phyloP scores from a whole-genome alignment of 2,113 vertebrate genomes.

The Eurypyga helias region DNA sequence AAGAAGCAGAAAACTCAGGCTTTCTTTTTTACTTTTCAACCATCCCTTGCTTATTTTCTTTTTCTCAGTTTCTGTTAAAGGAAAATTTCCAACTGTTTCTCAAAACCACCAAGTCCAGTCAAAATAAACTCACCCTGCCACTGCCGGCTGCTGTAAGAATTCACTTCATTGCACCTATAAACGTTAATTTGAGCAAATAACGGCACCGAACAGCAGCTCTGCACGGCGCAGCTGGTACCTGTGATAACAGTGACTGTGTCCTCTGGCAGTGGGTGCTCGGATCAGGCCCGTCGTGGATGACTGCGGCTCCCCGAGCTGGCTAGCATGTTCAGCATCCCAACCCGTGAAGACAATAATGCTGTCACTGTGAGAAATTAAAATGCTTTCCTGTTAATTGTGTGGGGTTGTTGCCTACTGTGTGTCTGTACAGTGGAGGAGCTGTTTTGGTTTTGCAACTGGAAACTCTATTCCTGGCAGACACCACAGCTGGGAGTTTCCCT shows the following conservation, averaged over 20 bases:
- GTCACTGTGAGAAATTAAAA: background rate
- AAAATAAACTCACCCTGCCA: background rate
- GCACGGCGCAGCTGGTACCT: fast-evolving
- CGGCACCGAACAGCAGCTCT: fast-evolving
- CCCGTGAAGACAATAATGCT: fast-evolving
- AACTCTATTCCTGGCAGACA: background rate
- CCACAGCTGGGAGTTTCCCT: background rate
- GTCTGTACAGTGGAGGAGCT: background rate
- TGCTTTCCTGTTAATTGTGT: background rate
- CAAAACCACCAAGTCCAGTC: background rate
- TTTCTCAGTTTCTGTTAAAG: background rate
- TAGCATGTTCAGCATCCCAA: background rate
- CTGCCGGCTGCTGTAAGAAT: background rate
- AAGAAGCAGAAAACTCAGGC: background rate
- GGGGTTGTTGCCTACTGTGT: background rate
- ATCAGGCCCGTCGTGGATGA: background rate
- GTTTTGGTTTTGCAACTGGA: background rate
- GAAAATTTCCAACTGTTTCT: background rate
- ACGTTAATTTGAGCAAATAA: background rate
- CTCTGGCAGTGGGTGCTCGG: background rate
- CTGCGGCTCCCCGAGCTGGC: background rate
- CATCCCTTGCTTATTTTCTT: background rate
- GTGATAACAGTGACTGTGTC: fast-evolving
- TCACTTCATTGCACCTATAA: background rate
- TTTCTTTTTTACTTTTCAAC: background rate